These are phyloP conservation scores for Coenonympha arcania DNA, from an alignment of 2,888 invertebrate genomes.

Conservation along the genomic window DNA sequence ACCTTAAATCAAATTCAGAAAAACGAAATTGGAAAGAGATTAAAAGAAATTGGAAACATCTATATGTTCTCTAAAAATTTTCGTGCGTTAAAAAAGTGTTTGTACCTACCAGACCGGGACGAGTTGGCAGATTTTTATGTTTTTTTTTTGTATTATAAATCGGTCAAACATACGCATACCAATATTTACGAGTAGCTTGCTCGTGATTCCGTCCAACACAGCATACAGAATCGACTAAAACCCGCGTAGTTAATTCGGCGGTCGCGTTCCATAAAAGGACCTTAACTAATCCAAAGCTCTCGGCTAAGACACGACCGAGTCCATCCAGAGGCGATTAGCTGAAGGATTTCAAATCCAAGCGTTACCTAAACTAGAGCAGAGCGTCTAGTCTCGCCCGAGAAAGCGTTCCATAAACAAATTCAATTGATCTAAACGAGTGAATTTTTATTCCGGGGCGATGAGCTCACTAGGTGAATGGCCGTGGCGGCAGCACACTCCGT, in stretches of 20 bases:
- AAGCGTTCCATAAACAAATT: conserved; percentile 64
- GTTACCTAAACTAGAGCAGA: conserved; percentile 48
- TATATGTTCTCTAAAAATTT: too few relatives aligned
- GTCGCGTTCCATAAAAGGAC: conserved; percentile 9
- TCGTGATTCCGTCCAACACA: conserved; percentile 4
- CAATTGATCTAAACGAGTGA: conserved; percentile 65
- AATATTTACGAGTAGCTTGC: too few relatives aligned
- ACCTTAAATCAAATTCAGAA: too few relatives aligned
- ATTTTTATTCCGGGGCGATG: conserved; percentile 68
- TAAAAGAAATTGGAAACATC: too few relatives aligned
- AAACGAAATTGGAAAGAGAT: too few relatives aligned
- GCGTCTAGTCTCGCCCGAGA: conserved; percentile 55
- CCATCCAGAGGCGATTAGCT: conserved; percentile 18
- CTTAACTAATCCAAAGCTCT: conserved; percentile 15
- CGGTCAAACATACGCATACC: too few relatives aligned
- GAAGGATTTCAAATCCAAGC: conserved; percentile 38
- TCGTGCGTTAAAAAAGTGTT: too few relatives aligned
- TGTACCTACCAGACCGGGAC: too few relatives aligned
- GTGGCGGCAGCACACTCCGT: conserved; percentile 39
- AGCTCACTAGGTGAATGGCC: conserved; percentile 70
- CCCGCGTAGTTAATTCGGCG: conserved; percentile 3
- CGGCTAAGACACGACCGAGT: conserved; percentile 15
- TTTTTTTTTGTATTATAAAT: too few relatives aligned
- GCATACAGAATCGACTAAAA: conserved; percentile 7
- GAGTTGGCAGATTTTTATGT: too few relatives aligned